Evolutionary conservation across 2,888 invertebrate genomes (phyloP), one percentile per base, ranked within the genome.

Genomic region (Drosophila stalkeri): DNA sequence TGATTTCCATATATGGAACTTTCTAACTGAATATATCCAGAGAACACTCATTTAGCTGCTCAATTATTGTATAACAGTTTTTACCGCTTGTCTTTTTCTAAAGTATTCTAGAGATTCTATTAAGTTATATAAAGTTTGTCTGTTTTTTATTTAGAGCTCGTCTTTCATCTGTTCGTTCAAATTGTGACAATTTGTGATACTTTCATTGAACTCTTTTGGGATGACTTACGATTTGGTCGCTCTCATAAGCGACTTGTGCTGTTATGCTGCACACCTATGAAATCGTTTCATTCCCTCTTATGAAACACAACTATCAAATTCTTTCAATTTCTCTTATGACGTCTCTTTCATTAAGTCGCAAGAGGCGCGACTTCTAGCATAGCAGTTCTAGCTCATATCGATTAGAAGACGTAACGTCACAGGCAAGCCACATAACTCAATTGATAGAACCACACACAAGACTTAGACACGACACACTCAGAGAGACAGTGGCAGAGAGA

Each of bases 351-450:
- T 39, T 59, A 18, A 12, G 23, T 27, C 44, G 51, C 66, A 46
- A 66, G 66, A 39, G 44, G 46, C 68, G 16, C 35, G 65, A 64
- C 65, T 64, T 20, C 20, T 44, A 31, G n/a, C 62, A 7, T 44
- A 31, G n/a, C 62, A 7, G 47, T 27, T 6, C 0, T 46, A 23
- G 16, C 18, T 18, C 16, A 12, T 27, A 44, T 52, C 33, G 65
- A 67, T 67, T 56, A 20, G 41, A 12, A 0, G 20, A 18, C 68
- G 52, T 47, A 47, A 60, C 41, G 52, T 49, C 70, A 52, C 56
- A 44, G 41, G 20, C 43, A 46, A 52, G 16, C 35, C 51, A 52
- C 63, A 68, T 75, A 75, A 86, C 70, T 81, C 72, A 70, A 66
- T 84, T 43, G 57, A 47, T 35, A 56, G 44, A 11, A 41, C n/a